Percentiles rank a stretch among this genome's conserved stretches.
Conservation (phyloP, 2,797 vertebrate genomes). For the Ctenochaetus hawaiiensis region DNA sequence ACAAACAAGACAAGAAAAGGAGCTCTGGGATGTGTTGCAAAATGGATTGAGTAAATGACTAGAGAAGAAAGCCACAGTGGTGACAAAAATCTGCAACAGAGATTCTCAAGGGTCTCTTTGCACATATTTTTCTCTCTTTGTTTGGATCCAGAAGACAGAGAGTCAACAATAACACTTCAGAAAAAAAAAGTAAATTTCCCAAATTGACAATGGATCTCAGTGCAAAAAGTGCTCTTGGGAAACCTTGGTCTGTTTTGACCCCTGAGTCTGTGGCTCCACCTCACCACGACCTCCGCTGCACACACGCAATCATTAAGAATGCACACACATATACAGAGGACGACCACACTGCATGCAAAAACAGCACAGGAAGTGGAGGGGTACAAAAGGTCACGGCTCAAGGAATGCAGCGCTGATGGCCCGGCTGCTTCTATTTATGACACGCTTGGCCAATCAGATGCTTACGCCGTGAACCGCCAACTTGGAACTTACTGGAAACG, state of each 20-base stretch:
- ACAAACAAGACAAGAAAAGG: constrained; percentile 31
- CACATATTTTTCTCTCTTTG: constrained; percentile 19
- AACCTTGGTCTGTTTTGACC: constrained; percentile 38
- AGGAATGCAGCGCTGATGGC: constrained; percentile 81
- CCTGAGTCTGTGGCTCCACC: constrained; percentile 9
- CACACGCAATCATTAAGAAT: constrained; percentile 33
- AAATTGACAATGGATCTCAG: constrained; percentile 12
- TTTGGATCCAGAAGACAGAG: constrained; percentile 19
- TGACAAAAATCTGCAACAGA: constrained; percentile 35
- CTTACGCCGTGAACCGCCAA: constrained; percentile 61
- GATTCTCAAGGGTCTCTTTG: constrained; percentile 22
- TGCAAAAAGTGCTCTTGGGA: constrained; percentile 29
- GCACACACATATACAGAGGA: constrained; percentile 38
- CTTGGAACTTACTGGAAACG: constrained; percentile 45
- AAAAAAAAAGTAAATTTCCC: constrained; percentile 10
- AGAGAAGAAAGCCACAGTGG: constrained; percentile 4
- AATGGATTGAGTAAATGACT: constrained; percentile 36
- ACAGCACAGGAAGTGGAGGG: constrained; percentile 83
- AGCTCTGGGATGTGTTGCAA: constrained; percentile 16
- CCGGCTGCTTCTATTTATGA: constrained; percentile 82
- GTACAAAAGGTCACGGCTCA: constrained; percentile 88
- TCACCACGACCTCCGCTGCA: constrained; percentile 20
- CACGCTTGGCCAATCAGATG: constrained; percentile 80
- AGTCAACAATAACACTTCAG: constrained; percentile 19
- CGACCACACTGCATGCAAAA: constrained; percentile 49